Conservation (phyloP, 1,140 invertebrate species). For the Bicyclus anynana region DNA sequence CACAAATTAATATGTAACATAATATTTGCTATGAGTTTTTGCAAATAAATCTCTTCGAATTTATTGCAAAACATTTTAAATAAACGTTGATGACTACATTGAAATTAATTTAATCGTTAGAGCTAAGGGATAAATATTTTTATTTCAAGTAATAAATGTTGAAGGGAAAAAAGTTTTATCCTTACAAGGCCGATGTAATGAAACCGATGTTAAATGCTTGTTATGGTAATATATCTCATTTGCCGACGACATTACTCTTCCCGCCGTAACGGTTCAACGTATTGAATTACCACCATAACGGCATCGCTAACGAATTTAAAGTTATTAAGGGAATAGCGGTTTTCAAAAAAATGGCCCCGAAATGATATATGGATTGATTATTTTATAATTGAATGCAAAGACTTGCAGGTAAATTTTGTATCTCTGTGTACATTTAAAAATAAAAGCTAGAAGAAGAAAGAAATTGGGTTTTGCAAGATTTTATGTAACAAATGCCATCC, state of each 20-base stretch:
- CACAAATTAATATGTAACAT: no score
- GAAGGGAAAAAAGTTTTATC: not conserved
- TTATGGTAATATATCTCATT: conserved; percentile 3
- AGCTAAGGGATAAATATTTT: not conserved
- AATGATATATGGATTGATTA: not conserved
- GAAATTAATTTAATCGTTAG: not conserved
- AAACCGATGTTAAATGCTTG: conserved; percentile 3
- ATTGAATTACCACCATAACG: conserved; percentile 2
- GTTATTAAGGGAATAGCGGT: not conserved
- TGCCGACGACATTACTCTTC: conserved; percentile 1
- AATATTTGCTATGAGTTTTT: no score
- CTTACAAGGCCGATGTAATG: not conserved
- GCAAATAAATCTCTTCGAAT: no score
- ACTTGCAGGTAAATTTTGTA: no score
- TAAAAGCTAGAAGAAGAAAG: no score
- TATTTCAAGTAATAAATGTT: not conserved
- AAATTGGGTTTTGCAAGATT: no score
- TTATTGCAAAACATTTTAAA: no score
- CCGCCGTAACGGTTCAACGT: not conserved
- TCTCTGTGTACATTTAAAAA: no score
- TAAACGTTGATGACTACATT: no score
- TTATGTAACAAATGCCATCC: no score
- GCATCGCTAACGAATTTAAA: conserved; percentile 3
- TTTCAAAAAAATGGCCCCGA: not conserved
- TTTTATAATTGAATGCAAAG: not conserved